Conservation (phyloP, 2,113 vertebrate genomes). For the Otolemur garnettii region DNA sequence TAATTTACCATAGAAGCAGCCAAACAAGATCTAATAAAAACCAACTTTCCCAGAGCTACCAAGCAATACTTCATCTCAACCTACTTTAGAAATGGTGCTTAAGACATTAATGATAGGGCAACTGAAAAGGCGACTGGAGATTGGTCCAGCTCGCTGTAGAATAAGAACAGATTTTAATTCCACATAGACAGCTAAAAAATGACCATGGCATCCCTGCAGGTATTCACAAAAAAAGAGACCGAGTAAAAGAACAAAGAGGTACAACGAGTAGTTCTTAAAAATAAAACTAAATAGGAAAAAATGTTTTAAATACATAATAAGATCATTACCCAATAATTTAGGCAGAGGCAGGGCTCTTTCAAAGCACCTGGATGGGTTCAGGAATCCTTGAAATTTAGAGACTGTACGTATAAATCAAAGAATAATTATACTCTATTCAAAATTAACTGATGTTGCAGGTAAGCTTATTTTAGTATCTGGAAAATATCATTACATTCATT, state of each 20-base stretch:
- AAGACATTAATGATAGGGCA: background rate
- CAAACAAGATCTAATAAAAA: constrained; percentile 20
- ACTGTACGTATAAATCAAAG: background rate
- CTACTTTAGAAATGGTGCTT: background rate
- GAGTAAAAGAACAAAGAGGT: background rate
- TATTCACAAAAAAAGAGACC: background rate
- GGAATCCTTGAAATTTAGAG: background rate
- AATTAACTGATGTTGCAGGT: background rate
- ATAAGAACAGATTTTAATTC: background rate
- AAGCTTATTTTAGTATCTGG: background rate
- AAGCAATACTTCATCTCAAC: constrained; percentile 6
- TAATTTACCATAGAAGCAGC: background rate
- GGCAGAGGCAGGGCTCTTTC: background rate
- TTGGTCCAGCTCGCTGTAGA: background rate
- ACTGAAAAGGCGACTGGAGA: background rate
- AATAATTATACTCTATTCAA: background rate
- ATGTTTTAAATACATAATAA: background rate
- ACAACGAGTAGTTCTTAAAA: background rate
- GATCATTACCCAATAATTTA: background rate
- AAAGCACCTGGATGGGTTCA: background rate
- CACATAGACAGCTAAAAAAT: background rate
- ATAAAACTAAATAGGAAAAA: background rate
- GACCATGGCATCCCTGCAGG: background rate
- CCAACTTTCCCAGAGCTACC: background rate
- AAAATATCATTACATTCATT: background rate